phyloP scores from a whole-genome alignment of 35 echinoderm and acorn worm genomes.

The Stichopus chloronotus region DNA sequence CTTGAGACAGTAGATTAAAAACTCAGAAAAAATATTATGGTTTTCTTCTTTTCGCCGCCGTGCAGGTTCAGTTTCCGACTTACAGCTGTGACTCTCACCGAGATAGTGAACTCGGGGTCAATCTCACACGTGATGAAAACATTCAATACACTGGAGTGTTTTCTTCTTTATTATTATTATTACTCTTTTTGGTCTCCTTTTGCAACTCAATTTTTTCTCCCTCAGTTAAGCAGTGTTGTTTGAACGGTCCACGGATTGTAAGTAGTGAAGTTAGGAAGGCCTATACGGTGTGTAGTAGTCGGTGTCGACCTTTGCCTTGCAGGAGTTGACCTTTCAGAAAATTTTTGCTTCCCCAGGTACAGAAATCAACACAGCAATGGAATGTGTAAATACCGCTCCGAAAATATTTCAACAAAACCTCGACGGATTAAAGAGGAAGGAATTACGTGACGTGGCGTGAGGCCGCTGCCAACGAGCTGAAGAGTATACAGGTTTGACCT shows the following conservation, averaged over 20 bases:
- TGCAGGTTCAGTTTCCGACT: not conserved
- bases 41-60: not conserved
- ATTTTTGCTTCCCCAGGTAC: not conserved
- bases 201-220: not conserved
- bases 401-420: slow-evolving; percentile 17
- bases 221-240: not conserved
- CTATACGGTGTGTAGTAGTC: not conserved
- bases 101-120: not conserved
- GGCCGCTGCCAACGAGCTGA: no score
- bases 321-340: slow-evolving; percentile 9
- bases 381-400: slow-evolving; percentile 41
- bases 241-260: not conserved
- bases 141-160: not conserved
- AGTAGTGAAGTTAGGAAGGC: not conserved
- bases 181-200: no score
- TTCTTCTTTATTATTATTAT: no score
- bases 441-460: no score
- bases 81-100: not conserved
- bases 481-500: no score
- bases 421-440: not conserved
- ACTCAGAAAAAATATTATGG: not conserved
- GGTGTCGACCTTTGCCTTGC: slow-evolving; percentile 28
- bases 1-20: not conserved
- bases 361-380: slow-evolving; percentile 41
- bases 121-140: not conserved